Conservation (phyloP, 2,113 vertebrate genomes). For the Lontra canadensis region DNA sequence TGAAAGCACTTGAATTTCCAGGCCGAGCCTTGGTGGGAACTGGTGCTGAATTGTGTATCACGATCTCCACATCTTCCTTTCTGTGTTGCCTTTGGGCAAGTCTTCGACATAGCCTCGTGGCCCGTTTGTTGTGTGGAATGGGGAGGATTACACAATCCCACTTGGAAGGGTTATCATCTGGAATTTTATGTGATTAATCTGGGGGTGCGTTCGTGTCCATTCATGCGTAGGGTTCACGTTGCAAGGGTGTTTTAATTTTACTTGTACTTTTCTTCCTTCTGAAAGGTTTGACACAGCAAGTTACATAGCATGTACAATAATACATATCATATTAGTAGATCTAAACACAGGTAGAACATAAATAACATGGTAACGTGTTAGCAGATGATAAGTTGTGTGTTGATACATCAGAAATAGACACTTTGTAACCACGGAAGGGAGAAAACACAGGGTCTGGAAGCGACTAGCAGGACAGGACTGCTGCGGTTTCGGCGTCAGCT, state of each 20-base stretch:
- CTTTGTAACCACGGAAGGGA: neutral
- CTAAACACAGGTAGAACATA: neutral
- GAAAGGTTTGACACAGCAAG: neutral
- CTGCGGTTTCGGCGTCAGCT: neutral
- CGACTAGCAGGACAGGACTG: neutral
- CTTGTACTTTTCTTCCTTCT: neutral
- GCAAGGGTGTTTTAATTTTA: neutral
- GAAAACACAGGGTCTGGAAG: neutral
- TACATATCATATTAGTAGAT: neutral
- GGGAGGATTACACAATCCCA: neutral
- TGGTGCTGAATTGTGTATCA: neutral
- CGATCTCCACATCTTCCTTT: neutral
- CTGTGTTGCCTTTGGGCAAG: neutral
- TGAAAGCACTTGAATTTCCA: neutral
- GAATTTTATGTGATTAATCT: constrained; percentile 7
- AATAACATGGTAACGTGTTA: neutral
- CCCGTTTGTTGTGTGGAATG: neutral
- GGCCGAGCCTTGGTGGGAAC: neutral
- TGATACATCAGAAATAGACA: neutral
- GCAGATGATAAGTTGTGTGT: neutral
- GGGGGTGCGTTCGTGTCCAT: neutral
- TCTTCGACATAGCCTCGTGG: neutral
- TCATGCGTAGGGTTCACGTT: neutral
- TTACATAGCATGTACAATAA: neutral
- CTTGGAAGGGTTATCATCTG: neutral